Percentiles rank a stretch among this genome's conserved stretches.
phyloP scores from a whole-genome alignment of 1,140 invertebrate species.

The Cotesia typhae region DNA sequence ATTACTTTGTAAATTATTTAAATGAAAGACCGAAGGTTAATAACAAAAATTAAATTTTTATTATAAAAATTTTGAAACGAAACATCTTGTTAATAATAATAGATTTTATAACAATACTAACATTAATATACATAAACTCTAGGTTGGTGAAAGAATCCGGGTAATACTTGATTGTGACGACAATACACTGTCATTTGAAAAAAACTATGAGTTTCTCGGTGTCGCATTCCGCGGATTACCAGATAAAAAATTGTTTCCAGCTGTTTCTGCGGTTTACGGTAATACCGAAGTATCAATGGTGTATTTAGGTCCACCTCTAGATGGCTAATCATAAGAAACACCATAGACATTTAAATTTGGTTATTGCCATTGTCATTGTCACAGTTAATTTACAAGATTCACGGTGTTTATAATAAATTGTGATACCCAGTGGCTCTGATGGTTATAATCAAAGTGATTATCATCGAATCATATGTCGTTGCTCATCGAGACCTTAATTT shows the following conservation, averaged over 20 bases:
- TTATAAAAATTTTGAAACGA: too few relatives aligned
- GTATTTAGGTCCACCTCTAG: slow-evolving; percentile 93
- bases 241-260: slow-evolving; percentile 92
- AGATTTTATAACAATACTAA: slow-evolving; percentile 9
- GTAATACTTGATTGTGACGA: slow-evolving; percentile 98
- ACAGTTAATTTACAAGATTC: too few relatives aligned
- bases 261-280: slow-evolving; percentile 97
- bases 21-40: too few relatives aligned
- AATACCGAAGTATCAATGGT: slow-evolving; percentile 99
- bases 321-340: slow-evolving; percentile 75
- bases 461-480: too few relatives aligned
- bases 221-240: slow-evolving; percentile 96
- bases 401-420: too few relatives aligned
- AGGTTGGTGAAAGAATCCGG: slow-evolving; percentile 96
- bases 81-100: slow-evolving; percentile 1
- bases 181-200: slow-evolving; percentile 97
- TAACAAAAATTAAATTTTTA: too few relatives aligned
- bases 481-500: too few relatives aligned
- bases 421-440: too few relatives aligned
- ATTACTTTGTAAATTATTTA: too few relatives aligned
- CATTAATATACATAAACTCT: slow-evolving; percentile 22
- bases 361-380: too few relatives aligned
- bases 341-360: too few relatives aligned
- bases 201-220: slow-evolving; percentile 98
- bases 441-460: too few relatives aligned